Percentiles rank a stretch among this genome's conserved stretches.
These are phyloP conservation scores for Scortum barcoo DNA, from an alignment of 2,113 vertebrate genomes.

Conservation along the genomic window DNA sequence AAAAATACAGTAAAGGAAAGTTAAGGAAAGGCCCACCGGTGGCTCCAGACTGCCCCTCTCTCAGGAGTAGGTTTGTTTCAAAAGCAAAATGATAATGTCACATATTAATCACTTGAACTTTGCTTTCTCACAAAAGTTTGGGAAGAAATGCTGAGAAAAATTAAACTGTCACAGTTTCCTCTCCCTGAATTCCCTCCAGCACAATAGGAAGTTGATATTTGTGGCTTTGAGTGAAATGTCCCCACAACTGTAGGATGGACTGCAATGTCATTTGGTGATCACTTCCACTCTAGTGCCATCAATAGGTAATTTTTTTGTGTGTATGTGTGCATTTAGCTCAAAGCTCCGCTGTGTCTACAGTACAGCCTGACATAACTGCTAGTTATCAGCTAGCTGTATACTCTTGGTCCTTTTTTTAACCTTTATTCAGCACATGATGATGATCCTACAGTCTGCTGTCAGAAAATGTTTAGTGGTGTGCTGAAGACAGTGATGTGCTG, in stretches of 20 bases:
- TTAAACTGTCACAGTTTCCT: neutral
- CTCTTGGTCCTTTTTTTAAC: neutral
- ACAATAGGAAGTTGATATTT: neutral
- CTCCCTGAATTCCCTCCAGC: too few relatives aligned
- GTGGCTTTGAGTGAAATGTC: conserved; percentile 3
- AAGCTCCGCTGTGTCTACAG: neutral
- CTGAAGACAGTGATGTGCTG: neutral
- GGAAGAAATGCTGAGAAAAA: neutral
- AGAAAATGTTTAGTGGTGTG: neutral
- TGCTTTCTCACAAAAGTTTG: neutral
- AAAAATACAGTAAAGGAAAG: neutral
- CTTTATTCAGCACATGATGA: neutral
- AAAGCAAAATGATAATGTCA: neutral
- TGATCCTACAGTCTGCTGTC: neutral
- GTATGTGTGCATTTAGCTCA: neutral
- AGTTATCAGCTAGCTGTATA: too few relatives aligned
- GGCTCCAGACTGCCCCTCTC: neutral
- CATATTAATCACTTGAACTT: neutral
- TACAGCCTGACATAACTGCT: neutral
- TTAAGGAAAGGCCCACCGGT: neutral
- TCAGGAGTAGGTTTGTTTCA: neutral
- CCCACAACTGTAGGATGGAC: neutral
- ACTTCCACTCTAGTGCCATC: neutral
- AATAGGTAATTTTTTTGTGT: neutral
- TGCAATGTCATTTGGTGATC: neutral